A percentile compares a stretch with the other conserved stretches of the same genome.
Evolutionary conservation across 2,113 vertebrate species (phyloP).

Genomic region (Myiopsitta monachus): DNA sequence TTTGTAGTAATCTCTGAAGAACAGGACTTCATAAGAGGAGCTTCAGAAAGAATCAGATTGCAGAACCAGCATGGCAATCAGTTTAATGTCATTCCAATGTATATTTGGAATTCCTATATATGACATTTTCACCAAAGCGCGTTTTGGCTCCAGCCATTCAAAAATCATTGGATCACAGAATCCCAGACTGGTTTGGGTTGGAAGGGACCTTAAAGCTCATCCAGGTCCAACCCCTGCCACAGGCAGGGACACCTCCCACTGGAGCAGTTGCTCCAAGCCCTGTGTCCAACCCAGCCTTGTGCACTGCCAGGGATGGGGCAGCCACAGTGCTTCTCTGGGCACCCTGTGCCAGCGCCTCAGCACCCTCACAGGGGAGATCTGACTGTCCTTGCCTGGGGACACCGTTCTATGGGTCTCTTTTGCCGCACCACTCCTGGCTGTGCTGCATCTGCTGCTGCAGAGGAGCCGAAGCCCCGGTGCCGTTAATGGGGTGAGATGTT

Average conservation of each 20-base stretch:
- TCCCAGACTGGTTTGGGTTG: background rate
- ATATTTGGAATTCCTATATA: background rate
- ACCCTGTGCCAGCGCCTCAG: background rate
- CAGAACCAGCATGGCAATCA: background rate
- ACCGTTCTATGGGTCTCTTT: background rate
- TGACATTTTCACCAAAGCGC: background rate
- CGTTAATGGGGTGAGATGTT: background rate
- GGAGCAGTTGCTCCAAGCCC: background rate
- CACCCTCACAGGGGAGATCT: background rate
- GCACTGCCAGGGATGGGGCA: background rate
- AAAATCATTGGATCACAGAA: rapidly evolving
- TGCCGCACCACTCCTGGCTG: background rate
- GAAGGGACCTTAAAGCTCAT: background rate
- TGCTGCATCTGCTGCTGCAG: background rate
- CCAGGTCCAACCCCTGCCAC: background rate
- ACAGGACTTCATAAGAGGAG: background rate
- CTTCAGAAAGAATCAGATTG: background rate
- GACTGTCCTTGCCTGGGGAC: background rate
- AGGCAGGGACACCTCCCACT: background rate
- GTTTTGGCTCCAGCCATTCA: background rate
- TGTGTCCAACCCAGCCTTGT: too few species aligned
- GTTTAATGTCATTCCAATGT: background rate
- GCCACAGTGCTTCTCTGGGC: background rate
- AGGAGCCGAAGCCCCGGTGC: background rate
- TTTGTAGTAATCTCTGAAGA: background rate